Percentiles rank a stretch among this genome's conserved stretches.
These are phyloP conservation scores for Austrofundulus limnaeus DNA, from an alignment of 2,113 vertebrate genomes.

Conservation along the genomic window DNA sequence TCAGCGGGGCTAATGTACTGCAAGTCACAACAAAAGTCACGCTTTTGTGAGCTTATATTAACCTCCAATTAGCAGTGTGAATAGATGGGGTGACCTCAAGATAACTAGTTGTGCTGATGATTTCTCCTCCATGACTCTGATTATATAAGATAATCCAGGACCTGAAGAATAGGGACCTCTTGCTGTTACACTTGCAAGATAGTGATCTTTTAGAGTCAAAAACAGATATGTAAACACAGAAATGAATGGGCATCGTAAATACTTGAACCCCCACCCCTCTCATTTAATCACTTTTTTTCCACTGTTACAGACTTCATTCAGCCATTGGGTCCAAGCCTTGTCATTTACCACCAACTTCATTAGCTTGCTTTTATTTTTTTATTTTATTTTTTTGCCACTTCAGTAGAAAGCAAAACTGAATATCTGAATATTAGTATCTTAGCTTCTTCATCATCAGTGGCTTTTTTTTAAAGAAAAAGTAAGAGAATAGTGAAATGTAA, in stretches of 20 bases:
- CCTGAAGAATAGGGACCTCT: constrained; percentile 17
- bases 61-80: constrained; percentile 52
- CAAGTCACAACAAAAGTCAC: constrained; percentile 38
- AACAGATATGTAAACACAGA: constrained; percentile 11
- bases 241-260: constrained; percentile 14
- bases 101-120: constrained; percentile 28
- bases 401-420: too few relatives aligned
- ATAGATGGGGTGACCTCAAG: constrained; percentile 39
- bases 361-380: too few relatives aligned
- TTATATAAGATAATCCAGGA: constrained; percentile 33
- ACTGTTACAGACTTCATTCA: constrained; percentile 21
- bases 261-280: neutral
- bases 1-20: constrained; percentile 26
- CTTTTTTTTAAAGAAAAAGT: too few relatives aligned
- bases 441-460: too few relatives aligned
- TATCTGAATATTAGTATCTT: too few relatives aligned
- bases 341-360: constrained; percentile 57
- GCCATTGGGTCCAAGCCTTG: constrained; percentile 36
- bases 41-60: constrained; percentile 52
- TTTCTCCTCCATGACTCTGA: constrained; percentile 21
- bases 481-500: too few relatives aligned
- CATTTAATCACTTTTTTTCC: neutral
- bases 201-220: constrained; percentile 8
- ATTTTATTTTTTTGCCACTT: too few relatives aligned
- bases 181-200: neutral